Percentiles rank a stretch among this genome's conserved stretches.
Evolutionary conservation across 1,140 invertebrate species (phyloP).

Genomic region (Nephotettix cincticeps): DNA sequence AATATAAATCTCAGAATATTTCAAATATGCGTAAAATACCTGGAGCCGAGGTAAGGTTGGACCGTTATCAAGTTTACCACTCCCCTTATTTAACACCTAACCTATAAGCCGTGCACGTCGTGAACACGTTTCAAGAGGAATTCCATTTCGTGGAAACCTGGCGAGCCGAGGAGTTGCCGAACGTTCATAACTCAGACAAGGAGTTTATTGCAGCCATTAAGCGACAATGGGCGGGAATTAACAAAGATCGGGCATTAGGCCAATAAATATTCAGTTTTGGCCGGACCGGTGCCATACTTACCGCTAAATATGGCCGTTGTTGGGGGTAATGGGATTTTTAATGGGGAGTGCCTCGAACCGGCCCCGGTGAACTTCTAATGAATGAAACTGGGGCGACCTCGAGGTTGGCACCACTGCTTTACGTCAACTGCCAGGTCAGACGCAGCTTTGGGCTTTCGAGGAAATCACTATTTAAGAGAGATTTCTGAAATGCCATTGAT

Average conservation of each 20-base stretch:
- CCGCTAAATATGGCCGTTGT: conserved; percentile 15
- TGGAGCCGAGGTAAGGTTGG: too few relatives aligned
- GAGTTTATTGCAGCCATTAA: conserved; percentile 13
- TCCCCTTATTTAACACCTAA: too few relatives aligned
- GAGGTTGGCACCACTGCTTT: background rate
- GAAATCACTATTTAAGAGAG: too few relatives aligned
- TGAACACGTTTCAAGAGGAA: too few relatives aligned
- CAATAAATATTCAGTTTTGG: conserved; percentile 22
- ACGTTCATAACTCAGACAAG: background rate
- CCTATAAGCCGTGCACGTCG: too few relatives aligned
- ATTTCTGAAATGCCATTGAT: too few relatives aligned
- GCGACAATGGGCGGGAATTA: conserved; percentile 15
- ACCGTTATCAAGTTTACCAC: too few relatives aligned
- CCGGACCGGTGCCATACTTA: conserved; percentile 1
- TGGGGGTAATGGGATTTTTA: background rate
- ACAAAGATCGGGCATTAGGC: conserved; percentile 20
- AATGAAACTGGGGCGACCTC: conserved; percentile 9
- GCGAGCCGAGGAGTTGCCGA: background rate
- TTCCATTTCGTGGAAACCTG: too few relatives aligned
- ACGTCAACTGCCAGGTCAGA: background rate
- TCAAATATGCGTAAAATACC: too few relatives aligned
- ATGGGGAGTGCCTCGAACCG: background rate
- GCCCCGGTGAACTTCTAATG: background rate
- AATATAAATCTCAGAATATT: too few relatives aligned
- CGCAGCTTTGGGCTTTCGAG: background rate